Conservation (phyloP, 2,113 vertebrate genomes). For the Muntiacus reevesi region DNA sequence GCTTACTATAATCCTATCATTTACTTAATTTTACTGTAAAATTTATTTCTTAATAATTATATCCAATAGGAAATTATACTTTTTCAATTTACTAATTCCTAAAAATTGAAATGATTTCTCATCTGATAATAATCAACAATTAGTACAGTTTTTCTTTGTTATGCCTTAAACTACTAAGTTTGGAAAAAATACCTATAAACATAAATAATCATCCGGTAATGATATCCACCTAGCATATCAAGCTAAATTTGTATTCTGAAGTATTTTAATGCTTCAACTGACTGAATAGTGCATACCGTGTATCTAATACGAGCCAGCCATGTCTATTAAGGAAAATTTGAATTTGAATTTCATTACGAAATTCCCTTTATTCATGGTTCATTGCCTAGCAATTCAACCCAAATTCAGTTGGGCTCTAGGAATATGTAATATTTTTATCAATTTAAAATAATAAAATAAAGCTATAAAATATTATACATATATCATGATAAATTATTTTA, state of each 20-base stretch:
- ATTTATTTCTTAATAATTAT: constrained; percentile 10
- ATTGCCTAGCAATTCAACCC: not conserved
- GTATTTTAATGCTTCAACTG: not conserved
- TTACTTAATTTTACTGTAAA: not conserved
- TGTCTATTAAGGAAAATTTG: not conserved
- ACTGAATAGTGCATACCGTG: not conserved
- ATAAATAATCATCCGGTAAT: not conserved
- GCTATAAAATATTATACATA: not conserved
- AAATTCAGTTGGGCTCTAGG: not conserved
- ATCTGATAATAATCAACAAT: not conserved
- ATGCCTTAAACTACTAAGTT: not conserved
- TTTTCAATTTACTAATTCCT: not conserved
- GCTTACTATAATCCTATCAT: not conserved
- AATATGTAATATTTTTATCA: not conserved
- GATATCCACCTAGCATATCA: not conserved
- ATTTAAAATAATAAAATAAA: not conserved
- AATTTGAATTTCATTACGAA: not conserved
- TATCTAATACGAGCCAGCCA: not conserved
- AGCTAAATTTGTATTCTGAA: not conserved
- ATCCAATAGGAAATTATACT: not conserved
- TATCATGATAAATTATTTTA: not conserved
- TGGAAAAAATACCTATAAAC: not conserved
- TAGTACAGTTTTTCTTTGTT: not conserved
- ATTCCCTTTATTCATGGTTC: not conserved
- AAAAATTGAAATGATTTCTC: not conserved